Conservation (phyloP, 37 sponge, comb jelly and placozoan genomes). For the Oopsacas minuta region DNA sequence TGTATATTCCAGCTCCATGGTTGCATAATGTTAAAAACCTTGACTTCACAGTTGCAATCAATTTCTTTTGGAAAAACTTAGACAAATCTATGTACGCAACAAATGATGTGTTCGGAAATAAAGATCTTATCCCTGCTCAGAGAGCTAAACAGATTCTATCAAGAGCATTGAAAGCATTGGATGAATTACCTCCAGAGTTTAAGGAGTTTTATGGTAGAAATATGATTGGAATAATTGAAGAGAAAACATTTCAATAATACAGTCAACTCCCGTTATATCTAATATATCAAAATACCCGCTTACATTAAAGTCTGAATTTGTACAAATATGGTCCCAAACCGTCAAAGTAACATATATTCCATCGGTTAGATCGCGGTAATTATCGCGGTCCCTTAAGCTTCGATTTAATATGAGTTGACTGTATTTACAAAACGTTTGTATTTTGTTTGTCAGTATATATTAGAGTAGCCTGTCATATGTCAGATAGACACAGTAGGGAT, state of each 20-base stretch:
- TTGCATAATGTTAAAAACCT: constrained; percentile 68
- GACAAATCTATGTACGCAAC: constrained; percentile 45
- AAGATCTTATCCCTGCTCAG: constrained; percentile 59
- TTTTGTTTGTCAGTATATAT: too few species aligned
- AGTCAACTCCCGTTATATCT: too few species aligned
- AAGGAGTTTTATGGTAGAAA: constrained; percentile 58
- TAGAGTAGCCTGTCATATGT: background rate
- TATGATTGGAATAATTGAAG: constrained; percentile 33
- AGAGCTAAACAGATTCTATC: constrained; percentile 56
- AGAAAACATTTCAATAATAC: background rate
- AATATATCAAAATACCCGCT: too few species aligned
- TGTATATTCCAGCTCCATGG: constrained; percentile 93
- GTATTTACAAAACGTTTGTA: too few species aligned
- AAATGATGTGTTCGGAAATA: constrained; percentile 76
- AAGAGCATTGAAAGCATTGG: constrained; percentile 40
- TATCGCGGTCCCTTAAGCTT: too few species aligned
- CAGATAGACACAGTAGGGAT: too few species aligned
- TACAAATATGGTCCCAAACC: too few species aligned
- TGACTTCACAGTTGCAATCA: constrained; percentile 75
- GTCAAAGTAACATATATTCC: too few species aligned
- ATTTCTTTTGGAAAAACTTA: constrained; percentile 77
- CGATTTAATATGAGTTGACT: too few species aligned
- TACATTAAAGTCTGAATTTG: too few species aligned
- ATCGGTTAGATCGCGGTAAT: too few species aligned
- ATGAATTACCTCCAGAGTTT: constrained; percentile 62